Percentiles rank a stretch among this genome's conserved stretches.
Conservation (phyloP, 2,113 vertebrate genomes). For the Indri indri region DNA sequence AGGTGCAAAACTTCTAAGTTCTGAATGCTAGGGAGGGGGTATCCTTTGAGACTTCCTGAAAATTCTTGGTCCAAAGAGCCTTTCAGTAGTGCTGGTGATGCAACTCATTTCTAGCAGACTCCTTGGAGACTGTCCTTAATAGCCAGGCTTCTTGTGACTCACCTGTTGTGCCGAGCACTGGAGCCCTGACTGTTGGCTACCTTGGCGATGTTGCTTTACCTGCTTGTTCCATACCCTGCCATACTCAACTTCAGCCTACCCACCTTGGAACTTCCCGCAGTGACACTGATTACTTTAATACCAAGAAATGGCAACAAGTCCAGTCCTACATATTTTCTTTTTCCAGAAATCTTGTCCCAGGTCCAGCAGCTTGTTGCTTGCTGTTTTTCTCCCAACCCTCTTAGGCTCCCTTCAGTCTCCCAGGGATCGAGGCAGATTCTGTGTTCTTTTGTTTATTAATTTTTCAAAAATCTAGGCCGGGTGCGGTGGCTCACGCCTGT, state of each 20-base stretch:
- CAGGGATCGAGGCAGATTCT: background rate
- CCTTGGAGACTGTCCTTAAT: fast-evolving
- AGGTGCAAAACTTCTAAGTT: background rate
- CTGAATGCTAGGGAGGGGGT: background rate
- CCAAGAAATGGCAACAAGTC: background rate
- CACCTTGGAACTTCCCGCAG: background rate
- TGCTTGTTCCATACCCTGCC: background rate
- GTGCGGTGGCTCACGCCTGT: too few species aligned
- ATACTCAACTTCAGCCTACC: too few species aligned
- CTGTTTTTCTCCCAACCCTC: background rate
- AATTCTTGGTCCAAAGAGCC: background rate
- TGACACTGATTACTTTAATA: background rate
- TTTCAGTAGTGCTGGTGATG: background rate
- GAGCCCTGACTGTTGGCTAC: background rate
- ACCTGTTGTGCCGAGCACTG: background rate
- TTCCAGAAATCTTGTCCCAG: background rate
- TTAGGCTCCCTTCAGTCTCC: background rate
- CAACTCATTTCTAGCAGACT: background rate
- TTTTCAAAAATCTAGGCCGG: background rate
- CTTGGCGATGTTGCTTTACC: background rate
- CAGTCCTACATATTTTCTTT: background rate
- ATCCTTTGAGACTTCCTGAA: background rate
- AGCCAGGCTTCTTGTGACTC: background rate
- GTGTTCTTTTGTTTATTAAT: background rate
- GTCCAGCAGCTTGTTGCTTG: background rate